Conservation (phyloP, 2,797 vertebrate species). For the Amblyopsis hoosieri region DNA sequence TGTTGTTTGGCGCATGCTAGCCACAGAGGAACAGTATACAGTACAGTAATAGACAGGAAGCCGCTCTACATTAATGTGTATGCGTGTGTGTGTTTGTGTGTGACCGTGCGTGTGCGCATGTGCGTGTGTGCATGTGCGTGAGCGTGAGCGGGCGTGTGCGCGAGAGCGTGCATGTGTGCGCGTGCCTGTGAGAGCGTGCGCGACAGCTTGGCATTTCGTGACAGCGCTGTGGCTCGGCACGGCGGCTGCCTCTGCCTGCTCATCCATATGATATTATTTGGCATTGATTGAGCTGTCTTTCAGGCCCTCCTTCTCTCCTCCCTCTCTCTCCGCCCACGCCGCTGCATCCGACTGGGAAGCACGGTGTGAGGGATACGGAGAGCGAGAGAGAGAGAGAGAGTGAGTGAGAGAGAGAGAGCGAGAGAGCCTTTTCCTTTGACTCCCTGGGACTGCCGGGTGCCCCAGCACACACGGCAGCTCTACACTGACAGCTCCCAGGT, state of each 20-base stretch:
- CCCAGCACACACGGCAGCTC: too few relatives aligned
- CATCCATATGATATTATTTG: constrained; percentile 76
- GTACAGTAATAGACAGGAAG: constrained; percentile 12
- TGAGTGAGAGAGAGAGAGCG: too few relatives aligned
- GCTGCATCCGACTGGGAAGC: background rate
- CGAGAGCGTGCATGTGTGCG: constrained; percentile 2
- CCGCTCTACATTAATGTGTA: constrained; percentile 26
- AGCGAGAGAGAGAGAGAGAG: too few relatives aligned
- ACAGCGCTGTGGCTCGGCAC: constrained; percentile 53
- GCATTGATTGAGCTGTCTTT: constrained; percentile 70
- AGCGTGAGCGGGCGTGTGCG: background rate
- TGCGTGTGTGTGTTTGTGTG: constrained; percentile 16
- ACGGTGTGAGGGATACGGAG: too few relatives aligned
- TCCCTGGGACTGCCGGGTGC: too few relatives aligned
- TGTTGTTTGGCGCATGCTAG: constrained; percentile 10
- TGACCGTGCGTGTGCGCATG: constrained; percentile 4
- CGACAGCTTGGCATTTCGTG: background rate
- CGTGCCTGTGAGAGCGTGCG: background rate
- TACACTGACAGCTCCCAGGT: too few relatives aligned
- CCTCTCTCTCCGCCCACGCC: constrained; percentile 36
- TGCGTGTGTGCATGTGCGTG: constrained; percentile 32
- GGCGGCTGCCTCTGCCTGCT: constrained; percentile 50
- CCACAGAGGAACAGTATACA: background rate
- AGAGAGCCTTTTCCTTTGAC: too few relatives aligned
- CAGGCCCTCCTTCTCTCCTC: constrained; percentile 61